phyloP scores from a whole-genome alignment of 2,113 vertebrate genomes.

The Thalassarche chlororhynchos region DNA sequence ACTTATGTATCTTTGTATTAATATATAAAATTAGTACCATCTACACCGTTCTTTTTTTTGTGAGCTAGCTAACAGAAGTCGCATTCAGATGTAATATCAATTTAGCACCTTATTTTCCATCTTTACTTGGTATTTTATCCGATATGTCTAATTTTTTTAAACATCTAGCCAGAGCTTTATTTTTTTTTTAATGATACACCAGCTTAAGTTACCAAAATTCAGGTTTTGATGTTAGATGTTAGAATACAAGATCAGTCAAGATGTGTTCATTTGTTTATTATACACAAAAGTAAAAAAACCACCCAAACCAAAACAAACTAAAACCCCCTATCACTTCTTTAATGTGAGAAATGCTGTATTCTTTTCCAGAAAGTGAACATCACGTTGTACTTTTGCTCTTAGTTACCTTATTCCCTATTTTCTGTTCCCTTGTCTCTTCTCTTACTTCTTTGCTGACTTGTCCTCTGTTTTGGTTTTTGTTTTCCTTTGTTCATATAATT shows the following conservation, averaged over 20 bases:
- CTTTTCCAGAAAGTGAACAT: neutral
- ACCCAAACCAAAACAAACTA: neutral
- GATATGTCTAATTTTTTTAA: neutral
- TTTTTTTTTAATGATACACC: neutral
- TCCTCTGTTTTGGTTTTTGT: neutral
- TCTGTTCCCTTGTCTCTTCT: neutral
- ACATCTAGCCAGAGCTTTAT: neutral
- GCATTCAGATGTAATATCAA: neutral
- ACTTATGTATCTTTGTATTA: neutral
- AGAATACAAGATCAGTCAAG: neutral
- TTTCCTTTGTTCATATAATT: neutral
- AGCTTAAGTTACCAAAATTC: neutral
- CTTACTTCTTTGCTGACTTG: neutral
- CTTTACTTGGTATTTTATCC: neutral
- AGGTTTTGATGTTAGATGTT: neutral
- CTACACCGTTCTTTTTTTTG: neutral
- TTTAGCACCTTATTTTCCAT: neutral
- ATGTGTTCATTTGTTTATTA: neutral
- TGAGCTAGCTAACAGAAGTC: neutral
- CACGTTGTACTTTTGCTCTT: neutral
- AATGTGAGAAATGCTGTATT: neutral
- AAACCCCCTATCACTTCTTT: neutral
- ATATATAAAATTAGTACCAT: neutral
- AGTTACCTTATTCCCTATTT: neutral
- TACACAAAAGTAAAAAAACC: neutral